Conservation (phyloP, 2,113 vertebrate genomes). For the Takifugu flavidus region DNA sequence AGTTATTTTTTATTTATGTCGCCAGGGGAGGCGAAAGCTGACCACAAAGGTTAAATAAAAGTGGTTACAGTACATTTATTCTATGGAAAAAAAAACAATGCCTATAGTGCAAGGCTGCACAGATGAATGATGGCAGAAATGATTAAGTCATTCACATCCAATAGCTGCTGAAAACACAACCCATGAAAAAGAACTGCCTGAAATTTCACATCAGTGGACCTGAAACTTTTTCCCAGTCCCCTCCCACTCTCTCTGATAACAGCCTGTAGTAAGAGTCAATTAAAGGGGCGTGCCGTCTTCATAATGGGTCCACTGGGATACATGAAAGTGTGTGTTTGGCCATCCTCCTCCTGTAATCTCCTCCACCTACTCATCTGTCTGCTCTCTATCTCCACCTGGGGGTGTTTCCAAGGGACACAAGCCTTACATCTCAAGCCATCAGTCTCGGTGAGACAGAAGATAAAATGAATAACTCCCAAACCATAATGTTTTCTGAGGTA, state of each 20-base stretch:
- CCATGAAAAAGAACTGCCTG: background rate
- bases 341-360: slow-evolving; percentile 54
- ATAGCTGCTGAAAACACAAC: background rate
- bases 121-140: background rate
- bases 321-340: slow-evolving; percentile 50
- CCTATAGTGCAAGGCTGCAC: background rate
- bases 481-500: background rate
- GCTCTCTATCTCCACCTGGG: slow-evolving; percentile 35
- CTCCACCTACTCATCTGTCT: slow-evolving; percentile 39
- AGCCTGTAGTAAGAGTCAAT: slow-evolving; percentile 47
- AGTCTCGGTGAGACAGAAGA: slow-evolving; percentile 3
- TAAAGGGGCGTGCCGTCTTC: slow-evolving; percentile 31
- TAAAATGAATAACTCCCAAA: slow-evolving; percentile 4
- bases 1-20: too few species aligned
- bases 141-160: background rate
- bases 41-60: background rate
- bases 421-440: slow-evolving; percentile 36
- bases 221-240: slow-evolving; percentile 16
- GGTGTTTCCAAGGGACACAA: slow-evolving; percentile 25
- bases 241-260: background rate
- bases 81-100: background rate
- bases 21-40: background rate
- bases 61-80: background rate
- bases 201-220: slow-evolving; percentile 23
- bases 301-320: slow-evolving; percentile 32